Conservation (phyloP, 2,113 vertebrate genomes). For the Leucoraja erinaceus region DNA sequence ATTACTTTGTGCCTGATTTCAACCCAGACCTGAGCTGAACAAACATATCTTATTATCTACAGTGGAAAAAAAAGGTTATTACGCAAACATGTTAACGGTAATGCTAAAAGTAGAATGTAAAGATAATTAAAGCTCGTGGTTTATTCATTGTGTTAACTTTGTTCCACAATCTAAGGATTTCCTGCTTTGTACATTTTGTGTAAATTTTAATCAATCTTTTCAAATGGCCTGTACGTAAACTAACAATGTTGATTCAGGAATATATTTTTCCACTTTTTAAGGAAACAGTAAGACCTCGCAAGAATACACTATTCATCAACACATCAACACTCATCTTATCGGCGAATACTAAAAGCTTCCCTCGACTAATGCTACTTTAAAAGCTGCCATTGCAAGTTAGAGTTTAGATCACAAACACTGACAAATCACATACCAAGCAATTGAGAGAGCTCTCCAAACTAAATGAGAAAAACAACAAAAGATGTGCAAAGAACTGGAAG, state of each 20-base stretch:
- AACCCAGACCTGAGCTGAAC: neutral
- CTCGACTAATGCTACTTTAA: neutral
- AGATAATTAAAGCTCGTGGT: neutral
- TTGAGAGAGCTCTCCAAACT: neutral
- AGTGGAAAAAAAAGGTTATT: neutral
- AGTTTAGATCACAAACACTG: neutral
- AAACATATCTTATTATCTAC: neutral
- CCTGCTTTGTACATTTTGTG: neutral
- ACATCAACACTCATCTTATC: neutral
- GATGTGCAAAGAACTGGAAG: neutral
- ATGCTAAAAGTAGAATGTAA: neutral
- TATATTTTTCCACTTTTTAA: neutral
- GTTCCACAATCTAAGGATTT: neutral
- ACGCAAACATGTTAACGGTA: neutral
- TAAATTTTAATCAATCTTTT: neutral
- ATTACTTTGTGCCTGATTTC: neutral
- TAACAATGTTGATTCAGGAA: neutral
- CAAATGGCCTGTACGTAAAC: neutral
- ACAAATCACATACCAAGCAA: neutral
- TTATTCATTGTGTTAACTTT: neutral
- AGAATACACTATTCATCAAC: neutral
- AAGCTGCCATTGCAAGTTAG: neutral
- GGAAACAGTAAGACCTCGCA: neutral
- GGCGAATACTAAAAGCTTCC: conserved; percentile 8
- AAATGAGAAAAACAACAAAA: neutral